Base-by-base conservation (phyloP, 2,797 vertebrate species). In the Martes flavigula region DNA sequence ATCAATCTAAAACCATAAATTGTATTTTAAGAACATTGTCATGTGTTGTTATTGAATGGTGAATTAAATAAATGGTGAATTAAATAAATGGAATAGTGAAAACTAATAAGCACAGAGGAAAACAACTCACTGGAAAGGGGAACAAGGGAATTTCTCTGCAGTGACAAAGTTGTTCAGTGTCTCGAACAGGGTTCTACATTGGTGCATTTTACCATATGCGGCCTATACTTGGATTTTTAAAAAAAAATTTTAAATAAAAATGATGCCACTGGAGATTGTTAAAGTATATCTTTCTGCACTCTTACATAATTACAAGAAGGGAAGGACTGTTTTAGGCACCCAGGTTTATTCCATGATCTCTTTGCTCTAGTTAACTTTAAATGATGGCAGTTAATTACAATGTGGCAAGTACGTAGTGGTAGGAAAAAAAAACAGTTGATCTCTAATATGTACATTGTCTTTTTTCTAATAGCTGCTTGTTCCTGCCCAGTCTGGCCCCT, bases 401-500 rank as follows among this genome's bases (percentile, higher is more conserved):
- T 60, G 32, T 92, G 56, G 1, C 78, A 40, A 51, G 38, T 97
- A 66, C 3, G 2, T 40, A 68, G 25, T 79, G 35, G 27, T 83
- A 48, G 84, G 27, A 79, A 25, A 35, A 81, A 60, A 94, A 64
- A 85, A 73, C 7, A 27, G 12, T 30, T 95, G 21, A 3, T 83
- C 72, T 94, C 58, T 81, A 48, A 62, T 40, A 1, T 54, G 0
- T 84, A 1, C 75, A 21, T 92, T 32, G 23, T 98, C 60, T 91
- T 98, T 87, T 95, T 30, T 94, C 96, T 95, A 72, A 68, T 97
- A 99, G 99, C 94, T 99, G 99, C 97, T 98, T 99, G 96, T 99
- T 99, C 97, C 98, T 99, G 97, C 99, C 99, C 92, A 99, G 99
- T 95, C 98, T 99, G 98, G 99, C 99, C 73, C 99, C 99, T 51